Conservation (phyloP, 2,888 invertebrate genomes). For the Trichogramma evanescens region DNA sequence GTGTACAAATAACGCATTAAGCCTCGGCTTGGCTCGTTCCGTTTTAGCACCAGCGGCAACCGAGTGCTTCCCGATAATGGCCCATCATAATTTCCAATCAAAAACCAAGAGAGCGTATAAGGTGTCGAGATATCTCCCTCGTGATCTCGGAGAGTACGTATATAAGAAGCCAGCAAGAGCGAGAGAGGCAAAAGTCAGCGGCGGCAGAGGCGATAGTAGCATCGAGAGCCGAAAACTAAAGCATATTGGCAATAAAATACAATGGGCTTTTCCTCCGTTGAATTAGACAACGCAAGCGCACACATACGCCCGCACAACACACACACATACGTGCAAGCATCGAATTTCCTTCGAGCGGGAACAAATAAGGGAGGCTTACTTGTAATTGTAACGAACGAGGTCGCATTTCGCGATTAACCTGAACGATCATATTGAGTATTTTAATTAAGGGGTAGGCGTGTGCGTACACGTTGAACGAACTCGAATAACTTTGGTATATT, state of each 20-base stretch:
- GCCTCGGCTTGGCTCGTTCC: neutral
- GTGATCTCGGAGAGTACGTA: too few species aligned
- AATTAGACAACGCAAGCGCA: too few species aligned
- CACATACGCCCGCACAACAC: too few species aligned
- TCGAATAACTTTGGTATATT: too few species aligned
- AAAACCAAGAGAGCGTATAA: too few species aligned
- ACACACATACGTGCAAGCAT: too few species aligned
- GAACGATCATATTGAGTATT: too few species aligned
- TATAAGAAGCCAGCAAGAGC: conserved; percentile 33
- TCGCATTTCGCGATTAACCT: conserved; percentile 25
- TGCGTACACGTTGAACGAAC: too few species aligned
- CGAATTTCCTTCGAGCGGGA: neutral
- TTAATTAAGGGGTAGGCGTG: too few species aligned
- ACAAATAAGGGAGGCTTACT: conserved; percentile 31
- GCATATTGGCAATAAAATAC: conserved; percentile 49
- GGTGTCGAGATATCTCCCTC: too few species aligned
- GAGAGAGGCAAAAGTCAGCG: conserved; percentile 13
- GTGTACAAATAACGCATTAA: neutral
- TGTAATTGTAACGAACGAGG: conserved; percentile 40
- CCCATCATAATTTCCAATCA: conserved; percentile 41
- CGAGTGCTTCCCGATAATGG: conserved; percentile 24
- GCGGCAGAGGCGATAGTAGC: conserved; percentile 43
- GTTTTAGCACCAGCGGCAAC: conserved; percentile 8
- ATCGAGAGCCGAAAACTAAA: conserved; percentile 48
- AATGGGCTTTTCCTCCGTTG: conserved; percentile 24